Evolutionary conservation across 1,140 invertebrate species (phyloP).

Genomic region (Phortica variegata): DNA sequence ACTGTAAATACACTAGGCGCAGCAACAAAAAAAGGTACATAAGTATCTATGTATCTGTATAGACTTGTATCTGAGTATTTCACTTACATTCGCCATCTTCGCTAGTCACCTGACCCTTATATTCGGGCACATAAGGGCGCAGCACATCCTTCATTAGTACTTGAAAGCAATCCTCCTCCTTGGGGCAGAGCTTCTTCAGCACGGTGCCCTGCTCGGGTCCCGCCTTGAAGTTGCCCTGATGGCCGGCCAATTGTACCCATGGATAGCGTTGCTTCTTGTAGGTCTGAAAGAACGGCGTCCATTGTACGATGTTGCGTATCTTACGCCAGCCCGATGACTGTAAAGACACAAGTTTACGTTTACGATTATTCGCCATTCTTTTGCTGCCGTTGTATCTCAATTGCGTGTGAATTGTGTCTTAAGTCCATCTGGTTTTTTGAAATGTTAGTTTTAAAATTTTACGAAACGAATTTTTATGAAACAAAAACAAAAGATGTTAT

Average conservation of each 20-base stretch:
- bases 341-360: slow-evolving; percentile 57
- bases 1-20: slow-evolving; percentile 76
- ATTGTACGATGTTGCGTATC: slow-evolving; percentile 88
- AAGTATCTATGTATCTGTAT: neutral
- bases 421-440: too few species aligned
- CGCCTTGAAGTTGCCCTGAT: slow-evolving; percentile 92
- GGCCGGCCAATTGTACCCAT: slow-evolving; percentile 92
- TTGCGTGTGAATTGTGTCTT: too few species aligned
- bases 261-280: slow-evolving; percentile 94
- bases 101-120: slow-evolving; percentile 77
- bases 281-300: slow-evolving; percentile 95
- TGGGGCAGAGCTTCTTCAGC: slow-evolving; percentile 86
- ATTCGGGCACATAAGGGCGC: slow-evolving; percentile 86
- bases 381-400: too few species aligned
- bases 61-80: slow-evolving; percentile 11
- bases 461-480: too few species aligned
- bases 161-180: slow-evolving; percentile 85
- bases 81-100: slow-evolving; percentile 80
- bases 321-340: slow-evolving; percentile 92
- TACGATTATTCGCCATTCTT: too few species aligned
- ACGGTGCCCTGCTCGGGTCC: slow-evolving; percentile 91
- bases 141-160: slow-evolving; percentile 85
- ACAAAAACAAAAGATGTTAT: too few species aligned
- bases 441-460: too few species aligned
- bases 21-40: slow-evolving; percentile 15